Base-by-base conservation (phyloP, 2,797 vertebrate species). In the Fundulus diaphanus region DNA sequence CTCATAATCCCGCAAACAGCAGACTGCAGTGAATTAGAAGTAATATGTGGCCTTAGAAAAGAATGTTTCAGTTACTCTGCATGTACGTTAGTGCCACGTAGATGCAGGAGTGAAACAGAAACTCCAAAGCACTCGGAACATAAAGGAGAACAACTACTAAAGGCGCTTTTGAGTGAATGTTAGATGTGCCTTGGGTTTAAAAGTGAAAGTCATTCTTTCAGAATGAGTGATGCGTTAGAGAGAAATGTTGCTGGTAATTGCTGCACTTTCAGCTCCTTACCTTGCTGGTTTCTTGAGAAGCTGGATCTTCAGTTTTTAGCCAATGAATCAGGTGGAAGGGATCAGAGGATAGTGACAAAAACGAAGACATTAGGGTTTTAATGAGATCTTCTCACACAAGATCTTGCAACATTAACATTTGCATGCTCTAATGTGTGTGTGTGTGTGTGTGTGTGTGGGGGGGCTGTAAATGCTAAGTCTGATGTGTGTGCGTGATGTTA, bases 211-310 rank as follows among this genome's bases (percentile, higher is more conserved):
- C 3, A 0, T 15, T 77, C 49, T 44, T 20, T 40, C 56, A 33
- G 59, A 73, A n/a, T 48, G 27, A 7, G 20, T 35, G 29, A 1
- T 18, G 4, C 57, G 61, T 42, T 31, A 15, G 18, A 56, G 29
- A 37, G 42, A 49, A 76, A 75, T 22, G 68, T 76, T 84, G 20
- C 59, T 11, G 37, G 22, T 88, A 82, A 89, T 84, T 82, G 79
- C 84, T 74, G 61, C 72, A 52, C 70, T 77, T 89, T 81, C 40
- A 71, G 67, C 46, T 56, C 44, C 49, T 76, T 22, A 37, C 73
- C 29, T 35, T 37, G 16, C 56, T 68, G 29, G 9, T n/a, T 54
- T 12, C 3, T 27, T n/a, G 35, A n/a, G 35, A 2, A 66, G 42
- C 2, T 42, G 9, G 11, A 42, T 42, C 35, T 42, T 27, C 33